Percentiles rank a stretch among this genome's conserved stretches.
Evolutionary conservation across 2,888 invertebrate species (phyloP).

Genomic region (Metellina segmentata): DNA sequence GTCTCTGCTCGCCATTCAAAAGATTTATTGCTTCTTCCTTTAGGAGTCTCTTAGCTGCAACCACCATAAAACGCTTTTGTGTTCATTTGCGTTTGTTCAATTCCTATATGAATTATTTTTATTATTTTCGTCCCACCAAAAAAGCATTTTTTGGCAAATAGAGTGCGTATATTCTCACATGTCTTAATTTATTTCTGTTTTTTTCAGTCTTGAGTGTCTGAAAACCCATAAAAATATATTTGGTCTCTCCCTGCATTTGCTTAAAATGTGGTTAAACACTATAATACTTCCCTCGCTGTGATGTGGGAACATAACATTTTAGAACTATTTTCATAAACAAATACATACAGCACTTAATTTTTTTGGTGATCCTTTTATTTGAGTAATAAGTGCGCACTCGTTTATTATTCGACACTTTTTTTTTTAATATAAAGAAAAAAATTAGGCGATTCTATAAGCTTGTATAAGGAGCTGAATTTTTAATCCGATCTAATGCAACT

Average conservation of each 20-base stretch:
- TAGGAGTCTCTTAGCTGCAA: slow-evolving; percentile 36
- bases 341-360: too few relatives aligned
- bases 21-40: slow-evolving; percentile 62
- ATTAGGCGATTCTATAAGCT: too few relatives aligned
- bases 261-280: not conserved
- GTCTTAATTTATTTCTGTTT: slow-evolving; percentile 49
- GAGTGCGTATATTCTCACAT: slow-evolving; percentile 26
- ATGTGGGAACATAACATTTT: too few relatives aligned
- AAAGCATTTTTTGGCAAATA: slow-evolving; percentile 21
- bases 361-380: too few relatives aligned
- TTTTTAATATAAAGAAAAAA: too few relatives aligned
- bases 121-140: not conserved
- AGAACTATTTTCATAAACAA: too few relatives aligned
- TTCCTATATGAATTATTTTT: slow-evolving; percentile 43
- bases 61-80: slow-evolving; percentile 58
- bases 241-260: not conserved
- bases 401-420: too few relatives aligned
- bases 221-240: slow-evolving; percentile 17
- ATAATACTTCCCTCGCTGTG: not conserved
- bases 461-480: too few relatives aligned
- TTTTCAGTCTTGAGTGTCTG: not conserved
- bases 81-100: slow-evolving; percentile 34
- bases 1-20: slow-evolving; percentile 36
- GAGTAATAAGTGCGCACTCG: too few relatives aligned
- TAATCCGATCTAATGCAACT: too few relatives aligned